phyloP scores from a whole-genome alignment of 2,113 vertebrate species.

The Deroptyus accipitrinus region DNA sequence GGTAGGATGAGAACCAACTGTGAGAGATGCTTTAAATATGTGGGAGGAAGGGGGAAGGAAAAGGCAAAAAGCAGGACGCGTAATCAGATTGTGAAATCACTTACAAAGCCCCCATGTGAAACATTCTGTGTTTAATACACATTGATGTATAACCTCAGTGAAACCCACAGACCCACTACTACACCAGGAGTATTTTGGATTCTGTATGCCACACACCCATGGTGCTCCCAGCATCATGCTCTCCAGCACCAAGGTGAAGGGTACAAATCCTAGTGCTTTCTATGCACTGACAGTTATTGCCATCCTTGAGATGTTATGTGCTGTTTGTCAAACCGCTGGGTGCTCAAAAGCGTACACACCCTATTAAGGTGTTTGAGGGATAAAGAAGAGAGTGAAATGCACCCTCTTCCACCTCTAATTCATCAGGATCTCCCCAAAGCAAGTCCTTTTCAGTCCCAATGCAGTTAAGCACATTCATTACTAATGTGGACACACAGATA shows the following conservation, averaged over 20 bases:
- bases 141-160: accelerated
- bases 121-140: accelerated
- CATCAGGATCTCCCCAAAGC: background rate
- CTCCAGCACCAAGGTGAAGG: background rate
- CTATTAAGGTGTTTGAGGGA: background rate
- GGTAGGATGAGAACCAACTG: background rate
- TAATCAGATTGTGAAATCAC: background rate
- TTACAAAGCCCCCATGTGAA: background rate
- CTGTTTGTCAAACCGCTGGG: background rate
- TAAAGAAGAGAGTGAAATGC: background rate
- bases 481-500: background rate
- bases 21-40: background rate
- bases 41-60: background rate
- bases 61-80: background rate
- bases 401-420: background rate
- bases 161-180: background rate
- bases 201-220: background rate
- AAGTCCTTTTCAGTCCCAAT: background rate
- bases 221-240: background rate
- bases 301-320: background rate
- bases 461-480: background rate
- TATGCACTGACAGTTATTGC: background rate
- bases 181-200: background rate
- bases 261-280: background rate
- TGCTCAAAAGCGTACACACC: background rate